Percentiles rank a stretch among this genome's conserved stretches.
These are phyloP conservation scores for Pluvialis apricaria DNA, from an alignment of 2,113 vertebrate genomes.

Conservation along the genomic window DNA sequence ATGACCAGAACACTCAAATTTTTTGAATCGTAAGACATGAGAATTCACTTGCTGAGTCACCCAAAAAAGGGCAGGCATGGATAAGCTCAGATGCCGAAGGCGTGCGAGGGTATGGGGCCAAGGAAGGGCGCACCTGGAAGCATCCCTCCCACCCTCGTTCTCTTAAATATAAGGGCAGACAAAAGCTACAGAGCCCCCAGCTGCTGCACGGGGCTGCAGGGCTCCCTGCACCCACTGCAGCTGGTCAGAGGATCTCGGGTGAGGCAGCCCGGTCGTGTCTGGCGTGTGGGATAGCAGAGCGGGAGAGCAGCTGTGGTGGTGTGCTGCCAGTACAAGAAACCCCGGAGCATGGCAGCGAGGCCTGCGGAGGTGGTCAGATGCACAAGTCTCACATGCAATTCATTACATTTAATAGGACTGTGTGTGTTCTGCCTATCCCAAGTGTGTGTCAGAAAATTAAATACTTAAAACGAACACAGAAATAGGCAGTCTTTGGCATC, in stretches of 20 bases:
- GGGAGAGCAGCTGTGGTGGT: background rate
- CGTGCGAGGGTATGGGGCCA: fast-evolving
- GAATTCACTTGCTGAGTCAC: background rate
- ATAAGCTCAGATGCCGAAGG: background rate
- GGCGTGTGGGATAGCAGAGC: background rate
- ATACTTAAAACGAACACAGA: background rate
- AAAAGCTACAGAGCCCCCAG: background rate
- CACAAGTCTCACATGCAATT: background rate
- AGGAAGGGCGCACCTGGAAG: background rate
- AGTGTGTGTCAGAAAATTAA: background rate
- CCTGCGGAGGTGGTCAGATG: background rate
- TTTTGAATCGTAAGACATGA: background rate
- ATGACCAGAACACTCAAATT: background rate
- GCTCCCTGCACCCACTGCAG: background rate
- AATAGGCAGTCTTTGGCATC: background rate
- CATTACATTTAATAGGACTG: background rate
- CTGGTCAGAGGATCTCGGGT: background rate
- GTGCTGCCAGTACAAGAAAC: background rate
- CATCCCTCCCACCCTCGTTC: background rate
- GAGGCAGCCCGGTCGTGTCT: background rate
- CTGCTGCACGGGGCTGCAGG: background rate
- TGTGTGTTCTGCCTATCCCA: background rate
- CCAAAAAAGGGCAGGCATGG: background rate
- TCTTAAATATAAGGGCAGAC: background rate
- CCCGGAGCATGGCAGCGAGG: fast-evolving